Evolutionary conservation across 1,140 invertebrate genomes (phyloP).

Genomic region (Mizuhopecten yessoensis): DNA sequence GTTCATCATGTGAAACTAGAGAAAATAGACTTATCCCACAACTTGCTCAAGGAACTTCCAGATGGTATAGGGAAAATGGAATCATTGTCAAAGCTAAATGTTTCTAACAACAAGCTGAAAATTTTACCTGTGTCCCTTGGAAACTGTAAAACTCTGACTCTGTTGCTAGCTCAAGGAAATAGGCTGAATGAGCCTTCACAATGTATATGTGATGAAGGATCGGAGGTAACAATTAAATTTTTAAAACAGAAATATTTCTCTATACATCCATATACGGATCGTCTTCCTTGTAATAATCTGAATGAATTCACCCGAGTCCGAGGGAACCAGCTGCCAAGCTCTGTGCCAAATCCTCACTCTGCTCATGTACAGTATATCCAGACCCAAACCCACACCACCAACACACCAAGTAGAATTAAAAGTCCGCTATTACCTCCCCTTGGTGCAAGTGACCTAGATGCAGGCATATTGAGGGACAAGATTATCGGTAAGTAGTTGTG

Average conservation of each 20-base stretch:
- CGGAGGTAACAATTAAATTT: constrained; percentile 76
- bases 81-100: constrained; percentile 78
- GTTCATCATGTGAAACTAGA: constrained; percentile 79
- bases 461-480: constrained; percentile 79
- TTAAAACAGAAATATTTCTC: constrained; percentile 74
- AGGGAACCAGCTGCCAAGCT: constrained; percentile 78
- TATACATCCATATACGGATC: constrained; percentile 55
- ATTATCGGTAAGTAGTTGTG: constrained; percentile 79
- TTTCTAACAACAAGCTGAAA: constrained; percentile 81
- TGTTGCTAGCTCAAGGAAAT: constrained; percentile 80
- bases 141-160: constrained; percentile 69
- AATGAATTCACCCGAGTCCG: constrained; percentile 80
- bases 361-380: constrained; percentile 82
- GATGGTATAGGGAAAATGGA: constrained; percentile 80
- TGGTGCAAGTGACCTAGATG: constrained; percentile 74
- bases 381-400: constrained; percentile 82
- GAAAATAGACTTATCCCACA: constrained; percentile 82
- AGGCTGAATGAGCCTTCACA: constrained; percentile 78
- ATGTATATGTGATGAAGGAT: constrained; percentile 80
- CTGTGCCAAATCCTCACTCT: constrained; percentile 81
- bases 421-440: constrained; percentile 82
- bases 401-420: constrained; percentile 81
- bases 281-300: constrained; percentile 55
- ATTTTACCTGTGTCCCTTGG: constrained; percentile 79
- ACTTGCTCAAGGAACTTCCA: constrained; percentile 78